phyloP scores from a whole-genome alignment of 2,888 invertebrate genomes.

The Conops quadrifasciatus region DNA sequence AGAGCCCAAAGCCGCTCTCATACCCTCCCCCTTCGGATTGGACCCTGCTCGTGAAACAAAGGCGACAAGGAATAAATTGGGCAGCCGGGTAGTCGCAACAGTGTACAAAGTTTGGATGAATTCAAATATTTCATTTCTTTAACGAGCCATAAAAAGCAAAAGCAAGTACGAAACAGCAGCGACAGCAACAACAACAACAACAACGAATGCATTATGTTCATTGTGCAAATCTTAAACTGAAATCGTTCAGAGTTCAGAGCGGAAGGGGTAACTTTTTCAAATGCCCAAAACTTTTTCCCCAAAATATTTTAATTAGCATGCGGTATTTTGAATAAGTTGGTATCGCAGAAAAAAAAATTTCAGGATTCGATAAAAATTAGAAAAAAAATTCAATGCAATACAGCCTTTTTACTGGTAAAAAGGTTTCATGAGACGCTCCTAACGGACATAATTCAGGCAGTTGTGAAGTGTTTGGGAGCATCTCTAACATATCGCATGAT shows the following conservation, averaged over 20 bases:
- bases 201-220: background rate
- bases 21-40: background rate
- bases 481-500: too few species aligned
- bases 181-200: background rate
- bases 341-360: background rate
- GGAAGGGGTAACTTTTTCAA: background rate
- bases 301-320: slow-evolving; percentile 11
- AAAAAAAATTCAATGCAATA: background rate
- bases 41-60: background rate
- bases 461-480: too few species aligned
- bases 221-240: background rate
- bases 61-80: background rate
- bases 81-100: slow-evolving; percentile 10
- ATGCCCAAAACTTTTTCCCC: slow-evolving; percentile 3
- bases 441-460: background rate
- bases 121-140: slow-evolving; percentile 20
- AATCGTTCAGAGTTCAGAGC: background rate
- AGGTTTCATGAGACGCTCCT: background rate
- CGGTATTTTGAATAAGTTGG: background rate
- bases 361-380: background rate
- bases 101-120: background rate
- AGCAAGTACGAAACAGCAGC: background rate
- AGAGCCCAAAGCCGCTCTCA: background rate
- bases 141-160: slow-evolving; percentile 26
- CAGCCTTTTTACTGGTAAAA: background rate